Conservation (phyloP, 2,888 invertebrate species). For the Agrenia bidenticulata region DNA sequence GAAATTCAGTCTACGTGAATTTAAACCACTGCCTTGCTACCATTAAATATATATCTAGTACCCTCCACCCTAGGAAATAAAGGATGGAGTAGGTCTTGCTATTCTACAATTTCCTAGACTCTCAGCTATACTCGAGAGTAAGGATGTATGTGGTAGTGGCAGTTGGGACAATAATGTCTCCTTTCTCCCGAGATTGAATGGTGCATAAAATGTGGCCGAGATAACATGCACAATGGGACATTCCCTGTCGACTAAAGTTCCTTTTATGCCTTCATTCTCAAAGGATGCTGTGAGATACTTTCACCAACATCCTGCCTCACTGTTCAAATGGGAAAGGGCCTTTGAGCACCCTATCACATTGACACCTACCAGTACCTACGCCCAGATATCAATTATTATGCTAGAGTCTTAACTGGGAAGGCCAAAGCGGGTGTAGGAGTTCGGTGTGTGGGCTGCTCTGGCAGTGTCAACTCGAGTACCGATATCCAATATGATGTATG, state of each 20-base stretch:
- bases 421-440: not conserved
- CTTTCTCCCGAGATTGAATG: conserved; percentile 24
- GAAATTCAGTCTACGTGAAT: not conserved
- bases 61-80: no score
- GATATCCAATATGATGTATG: conserved; percentile 12
- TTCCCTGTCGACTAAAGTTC: conserved; percentile 8
- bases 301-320: not conserved
- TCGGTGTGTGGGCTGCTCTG: no score
- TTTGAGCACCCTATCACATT: no score
- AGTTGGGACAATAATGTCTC: conserved; percentile 18
- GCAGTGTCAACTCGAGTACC: conserved; percentile 2
- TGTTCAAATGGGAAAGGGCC: no score
- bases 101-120: not conserved
- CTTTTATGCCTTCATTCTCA: not conserved
- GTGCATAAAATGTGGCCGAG: conserved; percentile 36
- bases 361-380: not conserved
- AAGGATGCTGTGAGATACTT: not conserved
- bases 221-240: conserved; percentile 29
- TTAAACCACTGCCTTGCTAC: conserved; percentile 1
- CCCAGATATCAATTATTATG: not conserved
- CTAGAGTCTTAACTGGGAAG: not conserved
- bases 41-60: not conserved
- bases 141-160: no score
- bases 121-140: no score
- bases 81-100: no score